A percentile compares a stretch with the other conserved stretches of the same genome.
Conservation (phyloP, 1,140 invertebrate genomes). For the Drosophila carrolli region DNA sequence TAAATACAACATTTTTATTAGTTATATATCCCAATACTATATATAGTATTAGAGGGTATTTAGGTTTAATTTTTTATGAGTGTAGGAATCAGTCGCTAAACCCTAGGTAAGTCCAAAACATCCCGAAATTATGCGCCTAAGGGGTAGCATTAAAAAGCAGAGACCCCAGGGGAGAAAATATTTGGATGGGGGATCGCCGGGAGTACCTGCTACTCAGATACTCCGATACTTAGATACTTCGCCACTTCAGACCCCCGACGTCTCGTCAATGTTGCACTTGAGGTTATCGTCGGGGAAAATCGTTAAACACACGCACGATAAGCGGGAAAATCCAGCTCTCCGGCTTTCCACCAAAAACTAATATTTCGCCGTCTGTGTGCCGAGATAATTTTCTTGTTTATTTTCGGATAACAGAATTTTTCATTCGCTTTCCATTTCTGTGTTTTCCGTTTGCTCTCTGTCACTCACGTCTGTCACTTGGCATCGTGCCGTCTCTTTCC, state of each 20-base stretch:
- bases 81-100: no score
- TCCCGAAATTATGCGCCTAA: background rate
- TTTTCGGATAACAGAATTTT: constrained; percentile 41
- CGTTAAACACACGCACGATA: constrained; percentile 63
- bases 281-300: constrained; percentile 68
- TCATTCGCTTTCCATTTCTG: constrained; percentile 34
- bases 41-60: no score
- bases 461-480: constrained; percentile 21
- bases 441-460: constrained; percentile 28
- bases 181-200: background rate
- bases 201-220: constrained; percentile 29
- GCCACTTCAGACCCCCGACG: constrained; percentile 44
- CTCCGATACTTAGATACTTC: background rate
- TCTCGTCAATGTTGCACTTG: constrained; percentile 68
- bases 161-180: constrained; percentile 4
- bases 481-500: constrained; percentile 1
- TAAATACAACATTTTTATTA: no score
- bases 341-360: constrained; percentile 30
- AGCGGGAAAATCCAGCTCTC: constrained; percentile 50
- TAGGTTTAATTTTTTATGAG: no score
- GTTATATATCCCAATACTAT: no score
- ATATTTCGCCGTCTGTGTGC: constrained; percentile 33
- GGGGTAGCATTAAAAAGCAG: constrained; percentile 4
- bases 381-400: constrained; percentile 49
- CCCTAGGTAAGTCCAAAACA: background rate